A percentile compares a stretch with the other conserved stretches of the same genome.
These are phyloP conservation scores for Hestina assimilis DNA, from an alignment of 1,140 invertebrate genomes.

Conservation along the genomic window DNA sequence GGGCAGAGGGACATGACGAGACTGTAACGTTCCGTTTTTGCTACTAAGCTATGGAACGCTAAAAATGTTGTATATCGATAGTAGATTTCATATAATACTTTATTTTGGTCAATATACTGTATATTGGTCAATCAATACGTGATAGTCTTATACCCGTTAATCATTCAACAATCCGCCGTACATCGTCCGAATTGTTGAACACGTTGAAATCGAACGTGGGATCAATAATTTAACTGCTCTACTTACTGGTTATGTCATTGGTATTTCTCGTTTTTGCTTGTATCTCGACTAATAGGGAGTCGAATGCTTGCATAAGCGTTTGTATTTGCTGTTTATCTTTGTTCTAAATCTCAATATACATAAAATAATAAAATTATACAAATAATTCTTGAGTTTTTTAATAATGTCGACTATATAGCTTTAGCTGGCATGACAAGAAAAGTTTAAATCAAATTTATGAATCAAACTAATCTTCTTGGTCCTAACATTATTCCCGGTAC, in stretches of 20 bases:
- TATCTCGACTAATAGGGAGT: conserved; percentile 10
- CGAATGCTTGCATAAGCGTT: conserved; percentile 3
- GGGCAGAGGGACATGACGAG: too few relatives aligned
- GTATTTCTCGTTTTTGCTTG: conserved; percentile 13
- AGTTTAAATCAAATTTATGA: too few relatives aligned
- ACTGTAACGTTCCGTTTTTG: too few relatives aligned
- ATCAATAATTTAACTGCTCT: conserved; percentile 61
- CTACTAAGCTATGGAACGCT: too few relatives aligned
- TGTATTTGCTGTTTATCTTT: background rate
- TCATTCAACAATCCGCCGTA: conserved; percentile 3
- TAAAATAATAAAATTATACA: background rate
- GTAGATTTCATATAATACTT: too few relatives aligned
- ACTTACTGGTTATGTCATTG: conserved; percentile 23
- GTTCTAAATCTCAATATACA: background rate
- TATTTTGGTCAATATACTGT: too few relatives aligned
- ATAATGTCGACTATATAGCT: too few relatives aligned
- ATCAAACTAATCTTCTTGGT: too few relatives aligned
- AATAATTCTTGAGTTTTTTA: background rate
- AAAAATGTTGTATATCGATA: too few relatives aligned
- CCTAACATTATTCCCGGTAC: too few relatives aligned
- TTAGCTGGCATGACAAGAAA: too few relatives aligned
- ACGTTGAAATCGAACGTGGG: conserved; percentile 60
- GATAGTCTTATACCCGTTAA: background rate
- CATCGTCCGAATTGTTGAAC: conserved; percentile 11
- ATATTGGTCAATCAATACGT: too few relatives aligned